Conservation (phyloP, 2,888 invertebrate genomes). For the Morpho helenor region DNA sequence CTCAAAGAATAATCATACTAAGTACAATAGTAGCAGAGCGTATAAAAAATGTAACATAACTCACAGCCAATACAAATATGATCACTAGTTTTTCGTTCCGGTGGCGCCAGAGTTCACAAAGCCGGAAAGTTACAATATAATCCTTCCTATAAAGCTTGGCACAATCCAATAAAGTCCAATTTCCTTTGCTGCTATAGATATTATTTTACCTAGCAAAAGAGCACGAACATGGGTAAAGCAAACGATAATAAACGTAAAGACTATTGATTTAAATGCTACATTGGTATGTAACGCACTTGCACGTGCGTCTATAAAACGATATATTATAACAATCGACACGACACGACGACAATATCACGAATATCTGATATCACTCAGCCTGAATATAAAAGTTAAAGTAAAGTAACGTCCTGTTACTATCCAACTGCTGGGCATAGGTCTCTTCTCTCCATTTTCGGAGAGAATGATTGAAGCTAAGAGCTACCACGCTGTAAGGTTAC, state of each 20-base stretch:
- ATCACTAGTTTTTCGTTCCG: slow-evolving; percentile 1
- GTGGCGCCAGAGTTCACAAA: slow-evolving; percentile 4
- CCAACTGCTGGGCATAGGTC: too few species aligned
- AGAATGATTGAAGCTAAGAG: too few species aligned
- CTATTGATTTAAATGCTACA: slow-evolving; percentile 4
- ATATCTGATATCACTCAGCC: too few species aligned
- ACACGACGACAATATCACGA: background rate
- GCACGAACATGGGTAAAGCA: slow-evolving; percentile 6
- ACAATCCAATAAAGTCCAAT: slow-evolving; percentile 4
- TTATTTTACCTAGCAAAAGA: slow-evolving; percentile 1
- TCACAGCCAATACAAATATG: slow-evolving; percentile 1
- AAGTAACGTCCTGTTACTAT: too few species aligned
- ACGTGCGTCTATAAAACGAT: slow-evolving; percentile 11
- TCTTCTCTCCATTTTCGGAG: too few species aligned
- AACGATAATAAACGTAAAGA: slow-evolving; percentile 6
- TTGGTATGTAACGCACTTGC: background rate
- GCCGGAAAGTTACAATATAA: slow-evolving; percentile 1
- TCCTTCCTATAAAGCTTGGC: background rate
- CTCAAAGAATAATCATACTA: too few species aligned
- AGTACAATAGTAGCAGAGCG: background rate
- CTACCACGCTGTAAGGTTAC: too few species aligned
- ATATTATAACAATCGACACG: slow-evolving; percentile 2
- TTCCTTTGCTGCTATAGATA: background rate
- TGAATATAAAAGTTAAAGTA: too few species aligned
- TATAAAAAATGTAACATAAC: background rate